These are phyloP conservation scores for Bubalus kerabau DNA, from an alignment of 2,113 vertebrate species.

Conservation along the genomic window DNA sequence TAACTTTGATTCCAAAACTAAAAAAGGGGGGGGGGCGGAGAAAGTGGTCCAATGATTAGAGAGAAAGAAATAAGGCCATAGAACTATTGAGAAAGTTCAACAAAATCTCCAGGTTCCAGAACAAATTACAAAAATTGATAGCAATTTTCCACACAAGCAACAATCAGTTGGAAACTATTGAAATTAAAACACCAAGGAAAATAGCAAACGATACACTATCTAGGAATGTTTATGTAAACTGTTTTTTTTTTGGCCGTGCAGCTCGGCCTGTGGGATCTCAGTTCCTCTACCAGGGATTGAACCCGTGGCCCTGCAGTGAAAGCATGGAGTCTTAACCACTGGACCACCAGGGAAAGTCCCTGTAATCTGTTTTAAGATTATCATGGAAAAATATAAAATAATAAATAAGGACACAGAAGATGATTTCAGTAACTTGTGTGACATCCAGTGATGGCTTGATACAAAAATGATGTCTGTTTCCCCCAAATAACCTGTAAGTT, in stretches of 20 bases:
- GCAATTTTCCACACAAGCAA: not conserved
- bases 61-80: not conserved
- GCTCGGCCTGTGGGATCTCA: not conserved
- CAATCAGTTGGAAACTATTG: not conserved
- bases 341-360: not conserved
- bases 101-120: not conserved
- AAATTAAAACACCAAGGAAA: not conserved
- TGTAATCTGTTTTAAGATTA: not conserved
- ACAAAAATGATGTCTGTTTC: not conserved
- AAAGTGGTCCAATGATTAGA: not conserved
- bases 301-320: not conserved
- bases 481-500: not conserved
- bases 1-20: not conserved
- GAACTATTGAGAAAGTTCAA: not conserved
- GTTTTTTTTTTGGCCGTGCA: rapidly evolving
- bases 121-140: not conserved
- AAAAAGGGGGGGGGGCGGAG: not conserved
- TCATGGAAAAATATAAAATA: not conserved
- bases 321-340: not conserved
- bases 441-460: not conserved
- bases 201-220: not conserved
- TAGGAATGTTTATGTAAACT: not conserved
- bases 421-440: not conserved
- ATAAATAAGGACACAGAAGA: not conserved
- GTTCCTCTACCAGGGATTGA: not conserved